Evolutionary conservation across 2,113 vertebrate genomes (phyloP).

Genomic region (Phoxinus phoxinus): DNA sequence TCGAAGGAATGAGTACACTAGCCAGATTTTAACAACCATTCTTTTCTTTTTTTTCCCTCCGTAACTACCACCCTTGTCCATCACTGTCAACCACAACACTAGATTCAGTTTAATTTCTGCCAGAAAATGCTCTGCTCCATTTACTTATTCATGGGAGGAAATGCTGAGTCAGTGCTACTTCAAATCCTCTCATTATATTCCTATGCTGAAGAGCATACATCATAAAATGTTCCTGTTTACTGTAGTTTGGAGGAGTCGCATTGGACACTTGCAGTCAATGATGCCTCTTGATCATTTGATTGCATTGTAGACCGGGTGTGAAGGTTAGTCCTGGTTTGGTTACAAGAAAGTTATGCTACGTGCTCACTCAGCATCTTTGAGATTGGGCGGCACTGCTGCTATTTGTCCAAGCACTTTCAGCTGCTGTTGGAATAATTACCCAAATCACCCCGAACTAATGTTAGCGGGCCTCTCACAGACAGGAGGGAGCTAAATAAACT

Average conservation of each 20-base stretch:
- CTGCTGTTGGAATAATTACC: conserved; percentile 46
- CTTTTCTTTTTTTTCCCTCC: background rate
- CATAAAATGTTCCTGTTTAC: background rate
- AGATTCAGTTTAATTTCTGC: conserved; percentile 31
- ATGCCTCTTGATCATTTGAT: background rate
- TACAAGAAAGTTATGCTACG: background rate
- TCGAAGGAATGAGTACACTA: background rate
- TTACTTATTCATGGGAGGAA: conserved; percentile 40
- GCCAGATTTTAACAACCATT: conserved; percentile 32
- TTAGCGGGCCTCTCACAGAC: conserved; percentile 24
- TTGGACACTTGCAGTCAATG: background rate
- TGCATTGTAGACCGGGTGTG: background rate
- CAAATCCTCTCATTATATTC: conserved; percentile 17
- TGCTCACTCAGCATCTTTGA: conserved; percentile 20
- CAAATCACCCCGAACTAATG: conserved; percentile 50
- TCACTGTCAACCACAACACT: conserved; percentile 47
- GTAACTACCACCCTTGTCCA: conserved; percentile 29
- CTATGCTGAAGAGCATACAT: background rate
- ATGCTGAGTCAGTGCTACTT: conserved; percentile 27
- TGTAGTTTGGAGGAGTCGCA: background rate
- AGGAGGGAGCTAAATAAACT: background rate
- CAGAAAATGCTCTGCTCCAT: conserved; percentile 11
- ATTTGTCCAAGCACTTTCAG: background rate
- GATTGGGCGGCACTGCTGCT: background rate
- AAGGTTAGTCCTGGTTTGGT: background rate